These are phyloP conservation scores for Odocoileus hemionus DNA, from an alignment of 2,113 vertebrate species.

Conservation along the genomic window DNA sequence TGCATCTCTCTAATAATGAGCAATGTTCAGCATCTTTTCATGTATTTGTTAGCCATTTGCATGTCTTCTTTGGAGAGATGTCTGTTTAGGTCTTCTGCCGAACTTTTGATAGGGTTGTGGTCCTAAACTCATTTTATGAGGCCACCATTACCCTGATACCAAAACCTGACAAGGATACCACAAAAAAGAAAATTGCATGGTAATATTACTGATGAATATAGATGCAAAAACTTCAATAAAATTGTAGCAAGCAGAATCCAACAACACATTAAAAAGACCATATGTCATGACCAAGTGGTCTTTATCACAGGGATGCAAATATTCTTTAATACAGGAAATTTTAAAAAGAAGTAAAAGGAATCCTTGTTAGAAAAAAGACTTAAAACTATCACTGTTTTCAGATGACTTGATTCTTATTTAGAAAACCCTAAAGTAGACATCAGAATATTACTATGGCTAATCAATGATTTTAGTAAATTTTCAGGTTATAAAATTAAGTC, in stretches of 20 bases:
- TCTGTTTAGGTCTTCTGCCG: background rate
- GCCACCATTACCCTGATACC: background rate
- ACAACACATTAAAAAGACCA: background rate
- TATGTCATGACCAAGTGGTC: background rate
- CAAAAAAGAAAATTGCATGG: background rate
- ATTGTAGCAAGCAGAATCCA: background rate
- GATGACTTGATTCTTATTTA: background rate
- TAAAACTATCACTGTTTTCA: background rate
- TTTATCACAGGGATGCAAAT: background rate
- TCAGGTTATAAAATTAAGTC: background rate
- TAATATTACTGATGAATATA: background rate
- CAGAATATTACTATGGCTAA: background rate
- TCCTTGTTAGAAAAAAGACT: background rate
- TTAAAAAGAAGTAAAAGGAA: background rate
- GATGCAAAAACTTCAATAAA: background rate
- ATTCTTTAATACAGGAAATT: background rate
- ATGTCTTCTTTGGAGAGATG: background rate
- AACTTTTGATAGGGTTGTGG: background rate
- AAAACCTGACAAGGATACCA: background rate
- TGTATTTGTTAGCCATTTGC: background rate
- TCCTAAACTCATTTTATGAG: background rate
- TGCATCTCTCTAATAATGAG: background rate
- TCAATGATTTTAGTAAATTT: background rate
- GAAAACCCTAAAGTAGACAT: background rate
- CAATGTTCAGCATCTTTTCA: background rate